These are phyloP conservation scores for Tineola bisselliella DNA, from an alignment of 2,888 invertebrate species.

Conservation along the genomic window DNA sequence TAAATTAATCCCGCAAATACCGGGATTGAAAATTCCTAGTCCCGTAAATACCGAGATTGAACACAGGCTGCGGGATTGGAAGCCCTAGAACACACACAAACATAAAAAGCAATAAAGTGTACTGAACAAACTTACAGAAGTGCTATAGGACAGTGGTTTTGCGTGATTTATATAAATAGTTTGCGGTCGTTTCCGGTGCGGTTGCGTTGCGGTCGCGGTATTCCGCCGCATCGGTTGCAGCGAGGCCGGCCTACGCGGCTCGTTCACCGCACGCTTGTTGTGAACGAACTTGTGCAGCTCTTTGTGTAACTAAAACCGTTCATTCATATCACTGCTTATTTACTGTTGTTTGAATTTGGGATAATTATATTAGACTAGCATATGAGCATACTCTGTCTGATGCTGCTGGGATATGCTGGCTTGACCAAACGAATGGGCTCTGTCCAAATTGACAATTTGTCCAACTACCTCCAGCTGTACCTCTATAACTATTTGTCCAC, in stretches of 20 bases:
- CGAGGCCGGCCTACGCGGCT: constrained; percentile 29
- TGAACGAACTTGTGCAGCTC: constrained; percentile 43
- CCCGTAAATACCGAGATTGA: too few relatives aligned
- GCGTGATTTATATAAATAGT: constrained; percentile 36
- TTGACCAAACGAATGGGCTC: too few relatives aligned
- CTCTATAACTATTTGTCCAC: too few relatives aligned
- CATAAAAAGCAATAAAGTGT: neutral
- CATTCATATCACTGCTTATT: neutral
- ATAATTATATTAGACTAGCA: too few relatives aligned
- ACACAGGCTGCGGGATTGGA: too few relatives aligned
- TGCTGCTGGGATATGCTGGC: too few relatives aligned
- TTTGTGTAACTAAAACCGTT: constrained; percentile 42
- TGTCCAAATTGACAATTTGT: too few relatives aligned
- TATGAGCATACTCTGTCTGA: too few relatives aligned
- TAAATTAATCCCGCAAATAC: too few relatives aligned
- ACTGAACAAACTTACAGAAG: constrained; percentile 9
- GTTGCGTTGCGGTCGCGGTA: constrained; percentile 18
- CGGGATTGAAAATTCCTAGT: too few relatives aligned
- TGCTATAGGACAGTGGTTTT: constrained; percentile 30
- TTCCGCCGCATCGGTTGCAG: constrained; percentile 29
- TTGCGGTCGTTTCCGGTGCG: constrained; percentile 29
- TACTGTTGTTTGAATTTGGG: too few relatives aligned
- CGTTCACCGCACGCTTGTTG: constrained; percentile 17
- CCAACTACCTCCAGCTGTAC: too few relatives aligned
- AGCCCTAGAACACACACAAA: constrained; percentile 8